Conservation (phyloP, 2,113 vertebrate species). For the Neomonachus schauinslandi region DNA sequence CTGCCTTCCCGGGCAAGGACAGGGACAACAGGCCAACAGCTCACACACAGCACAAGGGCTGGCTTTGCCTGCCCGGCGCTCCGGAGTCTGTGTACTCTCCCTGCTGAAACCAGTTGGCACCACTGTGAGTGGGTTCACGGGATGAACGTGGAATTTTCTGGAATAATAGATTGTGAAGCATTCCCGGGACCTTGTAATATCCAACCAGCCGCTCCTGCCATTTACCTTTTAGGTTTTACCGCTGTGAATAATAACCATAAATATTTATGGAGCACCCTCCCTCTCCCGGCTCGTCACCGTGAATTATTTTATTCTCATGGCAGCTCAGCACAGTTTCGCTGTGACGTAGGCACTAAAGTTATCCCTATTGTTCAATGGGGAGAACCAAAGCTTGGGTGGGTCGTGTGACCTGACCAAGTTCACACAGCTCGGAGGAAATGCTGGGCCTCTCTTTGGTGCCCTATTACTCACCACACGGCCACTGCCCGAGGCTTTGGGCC, state of each 20-base stretch:
- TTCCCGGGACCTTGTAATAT: background rate
- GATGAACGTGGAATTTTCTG: background rate
- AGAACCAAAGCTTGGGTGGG: background rate
- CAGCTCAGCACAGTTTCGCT: background rate
- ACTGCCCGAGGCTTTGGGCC: background rate
- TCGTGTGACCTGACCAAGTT: background rate
- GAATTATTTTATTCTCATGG: background rate
- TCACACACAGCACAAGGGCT: background rate
- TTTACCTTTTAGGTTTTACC: background rate
- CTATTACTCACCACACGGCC: background rate
- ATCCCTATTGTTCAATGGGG: background rate
- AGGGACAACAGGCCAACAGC: background rate
- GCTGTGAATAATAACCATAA: background rate
- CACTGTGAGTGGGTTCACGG: accelerated
- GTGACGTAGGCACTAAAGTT: background rate
- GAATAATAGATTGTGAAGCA: background rate
- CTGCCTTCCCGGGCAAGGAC: background rate
- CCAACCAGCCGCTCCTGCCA: background rate
- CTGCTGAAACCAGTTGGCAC: background rate
- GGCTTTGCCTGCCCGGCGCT: background rate
- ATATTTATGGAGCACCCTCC: background rate
- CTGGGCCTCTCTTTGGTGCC: accelerated
- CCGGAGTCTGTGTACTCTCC: background rate
- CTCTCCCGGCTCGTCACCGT: accelerated
- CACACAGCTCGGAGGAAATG: background rate